These are phyloP conservation scores for Aplysina aerophoba DNA, from an alignment of 37 sponge, comb jelly and placozoan species.

Conservation along the genomic window DNA sequence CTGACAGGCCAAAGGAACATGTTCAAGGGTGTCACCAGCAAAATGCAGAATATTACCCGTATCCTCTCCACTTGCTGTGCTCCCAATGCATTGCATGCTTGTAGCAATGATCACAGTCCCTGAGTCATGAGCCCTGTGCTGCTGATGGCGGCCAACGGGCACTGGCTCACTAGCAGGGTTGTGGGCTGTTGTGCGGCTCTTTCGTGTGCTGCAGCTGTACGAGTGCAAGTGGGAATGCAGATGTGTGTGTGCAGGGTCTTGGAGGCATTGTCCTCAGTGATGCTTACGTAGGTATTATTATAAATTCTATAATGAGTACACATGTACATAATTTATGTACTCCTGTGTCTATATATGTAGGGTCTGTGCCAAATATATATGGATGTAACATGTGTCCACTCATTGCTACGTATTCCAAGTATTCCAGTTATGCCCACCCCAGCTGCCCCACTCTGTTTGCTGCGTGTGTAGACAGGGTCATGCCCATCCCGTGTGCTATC, in stretches of 20 bases:
- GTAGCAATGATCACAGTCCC: not conserved
- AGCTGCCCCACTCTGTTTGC: not conserved
- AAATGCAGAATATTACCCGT: slow-evolving; percentile 72
- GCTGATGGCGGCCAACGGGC: too few species aligned
- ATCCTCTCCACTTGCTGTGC: slow-evolving; percentile 42
- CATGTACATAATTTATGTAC: too few species aligned
- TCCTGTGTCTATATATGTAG: too few species aligned
- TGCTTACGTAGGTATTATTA: too few species aligned
- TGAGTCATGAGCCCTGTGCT: too few species aligned
- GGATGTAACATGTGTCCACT: not conserved
- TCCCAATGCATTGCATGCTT: not conserved
- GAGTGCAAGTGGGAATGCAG: not conserved
- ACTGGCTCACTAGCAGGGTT: too few species aligned
- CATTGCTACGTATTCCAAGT: not conserved
- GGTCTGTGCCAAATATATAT: too few species aligned
- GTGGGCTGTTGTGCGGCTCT: too few species aligned
- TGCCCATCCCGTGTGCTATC: not conserved
- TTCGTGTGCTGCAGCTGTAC: too few species aligned
- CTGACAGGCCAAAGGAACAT: slow-evolving; percentile 76
- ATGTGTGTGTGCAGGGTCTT: slow-evolving; percentile 20
- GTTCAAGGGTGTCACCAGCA: slow-evolving; percentile 67
- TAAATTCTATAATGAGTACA: too few species aligned
- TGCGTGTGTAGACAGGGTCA: not conserved
- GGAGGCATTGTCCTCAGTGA: too few species aligned
- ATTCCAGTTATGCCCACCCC: not conserved